phyloP scores from a whole-genome alignment of 2,797 vertebrate genomes.

The Nasua narica region DNA sequence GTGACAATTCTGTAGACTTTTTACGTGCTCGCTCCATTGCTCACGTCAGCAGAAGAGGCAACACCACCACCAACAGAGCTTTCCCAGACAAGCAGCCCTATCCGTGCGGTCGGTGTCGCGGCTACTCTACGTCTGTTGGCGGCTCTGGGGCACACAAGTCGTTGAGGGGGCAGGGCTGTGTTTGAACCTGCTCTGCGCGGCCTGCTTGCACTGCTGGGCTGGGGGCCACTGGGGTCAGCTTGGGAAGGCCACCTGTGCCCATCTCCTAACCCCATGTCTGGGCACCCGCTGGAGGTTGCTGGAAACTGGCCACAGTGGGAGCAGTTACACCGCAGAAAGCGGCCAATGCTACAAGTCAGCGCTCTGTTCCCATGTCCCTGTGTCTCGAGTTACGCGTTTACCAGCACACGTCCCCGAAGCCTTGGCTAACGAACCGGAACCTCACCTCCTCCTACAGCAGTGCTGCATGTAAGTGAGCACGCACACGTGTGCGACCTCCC shows the following conservation, averaged over 20 bases:
- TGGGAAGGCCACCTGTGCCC: neutral
- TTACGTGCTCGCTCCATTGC: neutral
- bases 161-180: neutral
- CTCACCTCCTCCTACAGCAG: neutral
- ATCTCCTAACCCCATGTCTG: neutral
- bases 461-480: neutral
- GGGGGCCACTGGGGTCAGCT: neutral
- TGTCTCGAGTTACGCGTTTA: neutral
- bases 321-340: neutral
- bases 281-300: neutral
- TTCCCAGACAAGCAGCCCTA: neutral
- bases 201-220: neutral
- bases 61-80: neutral
- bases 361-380: neutral
- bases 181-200: neutral
- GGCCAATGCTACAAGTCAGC: neutral
- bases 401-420: neutral
- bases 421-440: neutral
- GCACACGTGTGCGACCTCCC: neutral
- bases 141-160: neutral
- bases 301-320: neutral
- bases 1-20: neutral
- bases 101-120: too few species aligned
- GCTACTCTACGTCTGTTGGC: neutral
- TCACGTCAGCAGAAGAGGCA: neutral